Base-by-base conservation (phyloP, 2,113 vertebrate species). In the Hucho hucho region DNA sequence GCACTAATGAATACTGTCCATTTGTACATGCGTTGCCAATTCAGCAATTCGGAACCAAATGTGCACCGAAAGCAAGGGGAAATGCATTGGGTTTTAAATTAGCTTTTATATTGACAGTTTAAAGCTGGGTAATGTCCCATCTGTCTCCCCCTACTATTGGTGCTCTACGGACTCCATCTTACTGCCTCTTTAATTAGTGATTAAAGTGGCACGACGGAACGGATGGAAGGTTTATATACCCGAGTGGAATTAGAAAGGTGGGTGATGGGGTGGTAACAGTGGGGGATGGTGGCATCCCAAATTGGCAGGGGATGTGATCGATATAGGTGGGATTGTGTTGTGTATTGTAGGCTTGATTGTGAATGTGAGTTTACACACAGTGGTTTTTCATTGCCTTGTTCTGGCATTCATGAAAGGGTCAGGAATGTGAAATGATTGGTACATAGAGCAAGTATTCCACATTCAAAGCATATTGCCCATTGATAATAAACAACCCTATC, bases 121-220 rank as follows among this genome's bases (percentile, higher is more conserved):
- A 29, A 65, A 29, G 64, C 12, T 65, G 25, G 64, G 25, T 65
- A 12, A 18, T 65, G 26, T 65, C 64, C 64, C 64, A 65, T 65
- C 64, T 28, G 64, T 28, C 64, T 65, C 26, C 64, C 64, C 4
- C 11, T 26, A 29, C 64, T 0, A 28, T 3, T 6, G 26, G 14
- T 28, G 28, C 63, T 64, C 24, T 13, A 4, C 26, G 24, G 63
- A 25, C 24, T 2, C 13, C 64, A 18, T 65, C 22, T 26, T 14
- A 53, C 12, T 65, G 24, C 24, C 25, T 65, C 61, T 64, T 64
- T 64, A 64, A 64, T 28, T 16, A 65, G 25, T 6, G 25, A 28
- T 29, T 65, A 4, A 65, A 65, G 25, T 65, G 64, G 26, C 12
- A 65, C 64, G 7, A 65, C 12, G 64, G 26, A 26, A 28, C 24